These are phyloP conservation scores for Heliocidaris erythrogramma DNA, from an alignment of 35 echinoderm and acorn worm species.

Conservation along the genomic window DNA sequence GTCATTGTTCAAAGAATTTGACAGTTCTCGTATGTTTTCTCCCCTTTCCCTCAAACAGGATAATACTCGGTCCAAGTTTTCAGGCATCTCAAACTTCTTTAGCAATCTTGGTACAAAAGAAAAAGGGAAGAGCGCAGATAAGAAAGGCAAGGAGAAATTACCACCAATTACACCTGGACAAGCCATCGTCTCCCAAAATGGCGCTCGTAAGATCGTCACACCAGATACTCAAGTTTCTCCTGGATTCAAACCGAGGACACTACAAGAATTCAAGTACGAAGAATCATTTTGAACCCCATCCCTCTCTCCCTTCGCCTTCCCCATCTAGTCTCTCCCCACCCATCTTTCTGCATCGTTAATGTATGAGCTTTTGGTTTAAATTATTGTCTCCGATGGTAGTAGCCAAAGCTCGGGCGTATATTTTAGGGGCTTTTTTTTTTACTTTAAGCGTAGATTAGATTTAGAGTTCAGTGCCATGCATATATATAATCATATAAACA, in stretches of 20 bases:
- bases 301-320: not conserved
- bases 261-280: conserved; percentile 84
- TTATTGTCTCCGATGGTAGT: too few species aligned
- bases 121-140: conserved; percentile 44
- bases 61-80: conserved; percentile 38
- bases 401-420: too few species aligned
- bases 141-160: conserved; percentile 42
- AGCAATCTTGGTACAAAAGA: conserved; percentile 72
- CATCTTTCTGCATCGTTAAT: not conserved
- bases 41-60: conserved; percentile 25
- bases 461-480: too few species aligned
- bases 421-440: too few species aligned
- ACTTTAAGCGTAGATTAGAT: too few species aligned
- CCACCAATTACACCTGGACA: conserved; percentile 79
- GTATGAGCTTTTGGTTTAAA: too few species aligned
- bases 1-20: not conserved
- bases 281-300: not conserved
- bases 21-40: too few species aligned
- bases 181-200: conserved; percentile 70
- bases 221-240: conserved; percentile 20
- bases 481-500: too few species aligned
- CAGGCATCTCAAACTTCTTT: conserved; percentile 82
- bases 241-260: conserved; percentile 63
- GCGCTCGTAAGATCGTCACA: not conserved
- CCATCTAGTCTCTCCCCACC: not conserved